phyloP scores from a whole-genome alignment of 2,888 invertebrate genomes.

The Rotaria magnacalcarata region DNA sequence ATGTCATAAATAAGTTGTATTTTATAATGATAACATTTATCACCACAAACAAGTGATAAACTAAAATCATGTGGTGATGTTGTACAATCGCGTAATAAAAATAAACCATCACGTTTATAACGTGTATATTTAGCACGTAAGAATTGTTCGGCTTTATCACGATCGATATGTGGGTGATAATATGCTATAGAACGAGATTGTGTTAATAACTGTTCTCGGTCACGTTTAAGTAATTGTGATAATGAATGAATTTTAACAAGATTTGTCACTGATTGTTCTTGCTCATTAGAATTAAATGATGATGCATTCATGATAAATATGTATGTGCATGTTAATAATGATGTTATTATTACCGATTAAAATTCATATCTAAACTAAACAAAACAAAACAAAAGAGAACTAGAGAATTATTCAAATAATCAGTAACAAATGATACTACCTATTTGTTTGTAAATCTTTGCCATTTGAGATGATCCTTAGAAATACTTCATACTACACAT shows the following conservation, averaged over 20 bases:
- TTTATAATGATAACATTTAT: constrained; percentile 44
- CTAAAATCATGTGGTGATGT: constrained; percentile 44
- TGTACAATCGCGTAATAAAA: constrained; percentile 45
- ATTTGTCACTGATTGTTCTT: constrained; percentile 33
- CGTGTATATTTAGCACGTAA: constrained; percentile 39
- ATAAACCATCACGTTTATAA: constrained; percentile 43
- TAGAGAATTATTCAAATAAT: background rate
- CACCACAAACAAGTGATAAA: constrained; percentile 39
- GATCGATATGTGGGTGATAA: constrained; percentile 43
- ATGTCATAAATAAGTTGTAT: constrained; percentile 33
- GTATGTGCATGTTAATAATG: background rate
- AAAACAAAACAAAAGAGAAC: background rate
- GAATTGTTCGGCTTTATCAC: constrained; percentile 42
- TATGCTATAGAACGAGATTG: constrained; percentile 34
- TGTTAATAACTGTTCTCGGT: constrained; percentile 1
- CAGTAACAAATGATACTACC: background rate
- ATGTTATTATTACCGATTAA: background rate
- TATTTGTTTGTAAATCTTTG: constrained; percentile 16
- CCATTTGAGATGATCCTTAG: constrained; percentile 2
- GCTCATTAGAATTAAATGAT: constrained; percentile 1
- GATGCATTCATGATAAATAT: background rate
- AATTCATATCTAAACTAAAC: background rate
- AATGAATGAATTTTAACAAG: constrained; percentile 11
- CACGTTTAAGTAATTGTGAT: constrained; percentile 31
- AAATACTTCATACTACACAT: constrained; percentile 8